These are phyloP conservation scores for Littorina saxatilis DNA, from an alignment of 1,140 invertebrate species.

Conservation along the genomic window DNA sequence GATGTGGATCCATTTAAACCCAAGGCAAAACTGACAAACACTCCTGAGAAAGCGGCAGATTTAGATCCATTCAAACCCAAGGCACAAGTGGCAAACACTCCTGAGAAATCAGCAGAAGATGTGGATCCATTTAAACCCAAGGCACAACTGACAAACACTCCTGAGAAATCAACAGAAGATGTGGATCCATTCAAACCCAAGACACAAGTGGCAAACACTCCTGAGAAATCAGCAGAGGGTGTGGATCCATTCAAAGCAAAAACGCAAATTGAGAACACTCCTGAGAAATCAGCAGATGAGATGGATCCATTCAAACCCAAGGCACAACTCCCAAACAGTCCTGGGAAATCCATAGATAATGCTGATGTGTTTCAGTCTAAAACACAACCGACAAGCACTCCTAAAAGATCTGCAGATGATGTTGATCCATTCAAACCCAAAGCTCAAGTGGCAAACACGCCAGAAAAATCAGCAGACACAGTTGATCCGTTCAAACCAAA, in stretches of 20 bases:
- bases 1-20: background rate
- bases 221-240: background rate
- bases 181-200: constrained; percentile 1
- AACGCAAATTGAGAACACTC: background rate
- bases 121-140: background rate
- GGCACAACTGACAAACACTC: background rate
- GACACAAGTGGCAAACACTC: background rate
- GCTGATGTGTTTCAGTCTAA: constrained; percentile 9
- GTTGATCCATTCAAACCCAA: constrained; percentile 8
- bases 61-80: background rate
- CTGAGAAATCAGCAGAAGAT: background rate
- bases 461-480: background rate
- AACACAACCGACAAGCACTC: background rate
- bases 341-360: background rate
- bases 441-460: background rate
- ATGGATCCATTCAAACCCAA: background rate
- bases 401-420: background rate
- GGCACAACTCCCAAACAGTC: background rate
- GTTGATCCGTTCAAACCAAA: constrained; percentile 1
- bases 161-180: background rate
- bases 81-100: background rate
- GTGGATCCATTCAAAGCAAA: background rate
- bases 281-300: too few relatives aligned
- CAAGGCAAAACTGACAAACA: background rate
- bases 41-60: background rate